Base-by-base conservation (phyloP, 1,140 invertebrate species). In the Sycobia sp. region DNA sequence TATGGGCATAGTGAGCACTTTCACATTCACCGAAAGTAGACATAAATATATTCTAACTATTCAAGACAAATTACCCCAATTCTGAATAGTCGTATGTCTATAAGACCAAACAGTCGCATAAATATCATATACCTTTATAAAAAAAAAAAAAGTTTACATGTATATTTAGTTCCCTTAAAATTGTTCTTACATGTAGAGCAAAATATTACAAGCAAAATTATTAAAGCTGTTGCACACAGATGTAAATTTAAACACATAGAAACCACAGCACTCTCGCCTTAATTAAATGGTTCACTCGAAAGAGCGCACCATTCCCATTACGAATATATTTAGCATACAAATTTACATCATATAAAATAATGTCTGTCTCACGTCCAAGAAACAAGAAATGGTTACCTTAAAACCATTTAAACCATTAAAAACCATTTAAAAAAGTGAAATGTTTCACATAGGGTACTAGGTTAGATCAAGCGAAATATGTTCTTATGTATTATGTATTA, bases 171-270 rank as follows among this genome's bases (percentile, higher is more conserved):
- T 43, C 39, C 4, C 38, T 34, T 9, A 54, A 54, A 54, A 10
- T 38, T 16, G 13, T 54, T 22, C 32, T 54, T 9, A 54, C 34
- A 16, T 29, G 22, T 23, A 20, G 25, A 43, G 53, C 36, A 27
- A 41, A 55, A 55, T 43, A 41, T 55, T 25, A 41, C 41, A 1
- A 41, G 36, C n/a, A 27, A 55, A 43, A 10, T 41, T n/a, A 20
- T 41, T 4, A 23, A 55, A 29, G n/a, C 5, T 43, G 25, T 55
- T 23, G 22, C 23, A 23, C 22, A 16, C n/a, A n/a, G 20, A 39
- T 39, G 36, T 38, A 34, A 38, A 22, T 23, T 38, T 34, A 22
- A 9, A 13, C 16, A 54, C 8, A 38, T 39, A 43, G 18, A 39
- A 38, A 54, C 51, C 3, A 54, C 34, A 11, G 18, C 34, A 0